Evolutionary conservation across 2,888 invertebrate species (phyloP).

Genomic region (Julus scandinavius): DNA sequence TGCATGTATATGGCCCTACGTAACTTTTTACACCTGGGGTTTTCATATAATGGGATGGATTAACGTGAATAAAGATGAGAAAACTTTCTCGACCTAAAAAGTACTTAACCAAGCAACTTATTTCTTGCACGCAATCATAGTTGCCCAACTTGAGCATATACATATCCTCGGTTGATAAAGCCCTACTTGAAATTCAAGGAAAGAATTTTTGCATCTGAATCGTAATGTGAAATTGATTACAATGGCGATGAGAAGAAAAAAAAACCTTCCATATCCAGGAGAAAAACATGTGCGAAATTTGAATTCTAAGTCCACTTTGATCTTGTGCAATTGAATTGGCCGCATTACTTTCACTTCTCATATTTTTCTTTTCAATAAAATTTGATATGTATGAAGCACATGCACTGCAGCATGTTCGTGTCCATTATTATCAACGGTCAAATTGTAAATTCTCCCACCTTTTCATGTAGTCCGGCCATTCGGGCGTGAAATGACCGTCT

Average conservation of each 20-base stretch:
- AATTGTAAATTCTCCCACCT: conserved; percentile 3
- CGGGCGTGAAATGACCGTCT: neutral
- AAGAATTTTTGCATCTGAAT: neutral
- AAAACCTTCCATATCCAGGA: neutral
- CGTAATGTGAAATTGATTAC: conserved; percentile 19
- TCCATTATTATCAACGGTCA: neutral
- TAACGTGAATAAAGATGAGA: too few species aligned
- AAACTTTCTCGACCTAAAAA: too few species aligned
- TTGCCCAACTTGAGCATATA: neutral
- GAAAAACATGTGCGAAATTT: neutral
- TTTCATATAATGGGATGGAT: too few species aligned
- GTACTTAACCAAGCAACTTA: too few species aligned
- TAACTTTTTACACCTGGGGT: too few species aligned
- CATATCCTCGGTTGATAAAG: neutral
- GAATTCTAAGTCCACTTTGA: neutral
- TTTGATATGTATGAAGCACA: neutral
- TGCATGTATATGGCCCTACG: too few species aligned
- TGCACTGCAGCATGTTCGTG: neutral
- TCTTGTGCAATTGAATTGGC: neutral
- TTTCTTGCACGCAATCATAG: neutral
- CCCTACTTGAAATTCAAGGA: neutral
- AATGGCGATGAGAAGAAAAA: neutral
- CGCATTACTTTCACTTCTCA: neutral
- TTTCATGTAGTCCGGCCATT: neutral
- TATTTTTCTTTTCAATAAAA: conserved; percentile 23